Base-by-base conservation (phyloP, 2,113 vertebrate species). In the Anthoscopus minutus region DNA sequence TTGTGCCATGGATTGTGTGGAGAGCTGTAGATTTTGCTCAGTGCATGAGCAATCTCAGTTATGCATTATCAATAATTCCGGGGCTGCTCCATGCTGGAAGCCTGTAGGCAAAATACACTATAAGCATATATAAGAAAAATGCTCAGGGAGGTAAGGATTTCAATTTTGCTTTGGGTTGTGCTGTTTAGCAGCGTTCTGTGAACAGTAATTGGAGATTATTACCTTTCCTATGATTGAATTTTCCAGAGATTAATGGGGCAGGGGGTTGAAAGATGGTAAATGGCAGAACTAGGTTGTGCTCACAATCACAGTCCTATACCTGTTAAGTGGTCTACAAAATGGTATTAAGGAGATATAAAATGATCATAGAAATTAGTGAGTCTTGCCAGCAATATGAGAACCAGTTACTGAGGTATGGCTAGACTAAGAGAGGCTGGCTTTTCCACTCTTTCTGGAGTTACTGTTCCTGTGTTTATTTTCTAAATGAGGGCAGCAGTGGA, bases 81-180 rank as follows among this genome's bases (percentile, higher is more conserved):
- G 94, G 66, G 74, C 47, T 93, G 90, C 81, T 96, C 71, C 73
- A 44, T 69, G 82, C 92, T 94, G 80, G 89, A 97, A 95, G 77
- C 71, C 90, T 97, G 88, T 74, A 97, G 92, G 85, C 81, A 97
- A 96, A 97, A 95, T 87, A 94, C 76, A 90, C 58, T 86, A 77
- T 90, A 97, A 96, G 92, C 83, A 85, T 86, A 93, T 73, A 70
- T 76, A 91, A 92, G 87, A 97, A 95, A 96, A 37, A 89, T 19
- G n/a, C 78, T 84, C 58, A 57, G 13, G 64, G 60, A 69, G 37
- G 53, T 66, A 66, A 92, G 9, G 14, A 84, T 97, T 96, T 97
- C 77, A 93, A 89, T 88, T 93, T 95, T 95, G 61, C 94, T 95
- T 88, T 92, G 83, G 83, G 58, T 97, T 94, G 92, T 93, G 81